Conservation (phyloP, 1,140 invertebrate species). For the Ostrea denselamellosa region DNA sequence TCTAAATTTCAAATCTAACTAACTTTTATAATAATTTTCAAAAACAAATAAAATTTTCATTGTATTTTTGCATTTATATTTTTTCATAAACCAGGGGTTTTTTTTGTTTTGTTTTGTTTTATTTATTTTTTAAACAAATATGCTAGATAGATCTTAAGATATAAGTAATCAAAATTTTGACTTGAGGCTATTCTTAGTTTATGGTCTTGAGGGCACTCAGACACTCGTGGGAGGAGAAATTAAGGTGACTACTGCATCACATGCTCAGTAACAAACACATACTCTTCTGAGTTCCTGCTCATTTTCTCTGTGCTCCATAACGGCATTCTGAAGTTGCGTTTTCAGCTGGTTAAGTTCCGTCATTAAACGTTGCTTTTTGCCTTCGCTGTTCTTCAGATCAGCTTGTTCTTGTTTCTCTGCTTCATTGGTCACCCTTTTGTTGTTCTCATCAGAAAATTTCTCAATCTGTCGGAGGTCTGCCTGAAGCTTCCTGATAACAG, state of each 20-base stretch:
- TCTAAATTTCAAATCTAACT: too few species aligned
- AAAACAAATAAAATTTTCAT: too few species aligned
- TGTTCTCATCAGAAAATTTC: constrained; percentile 77
- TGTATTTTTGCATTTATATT: too few species aligned
- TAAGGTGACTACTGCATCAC: constrained; percentile 15
- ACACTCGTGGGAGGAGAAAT: background rate
- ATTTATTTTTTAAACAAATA: too few species aligned
- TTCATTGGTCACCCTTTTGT: constrained; percentile 72
- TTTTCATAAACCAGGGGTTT: too few species aligned
- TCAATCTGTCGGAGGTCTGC: constrained; percentile 77
- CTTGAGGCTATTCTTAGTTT: too few species aligned
- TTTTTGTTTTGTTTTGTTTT: too few species aligned
- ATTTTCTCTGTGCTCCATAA: constrained; percentile 74
- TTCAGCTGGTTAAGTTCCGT: constrained; percentile 72
- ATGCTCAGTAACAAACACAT: constrained; percentile 50
- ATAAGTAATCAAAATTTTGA: too few species aligned
- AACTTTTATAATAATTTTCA: too few species aligned
- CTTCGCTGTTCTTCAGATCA: constrained; percentile 77
- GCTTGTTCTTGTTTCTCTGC: constrained; percentile 76
- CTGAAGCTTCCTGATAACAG: constrained; percentile 75
- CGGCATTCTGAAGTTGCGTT: constrained; percentile 72
- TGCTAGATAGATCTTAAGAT: too few species aligned
- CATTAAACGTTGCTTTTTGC: constrained; percentile 72
- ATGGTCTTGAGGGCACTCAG: too few species aligned
- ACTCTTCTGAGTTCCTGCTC: constrained; percentile 77